A percentile compares a stretch with the other conserved stretches of the same genome.
Conservation (phyloP, 2,113 vertebrate species). For the Chloroceryle aenea region DNA sequence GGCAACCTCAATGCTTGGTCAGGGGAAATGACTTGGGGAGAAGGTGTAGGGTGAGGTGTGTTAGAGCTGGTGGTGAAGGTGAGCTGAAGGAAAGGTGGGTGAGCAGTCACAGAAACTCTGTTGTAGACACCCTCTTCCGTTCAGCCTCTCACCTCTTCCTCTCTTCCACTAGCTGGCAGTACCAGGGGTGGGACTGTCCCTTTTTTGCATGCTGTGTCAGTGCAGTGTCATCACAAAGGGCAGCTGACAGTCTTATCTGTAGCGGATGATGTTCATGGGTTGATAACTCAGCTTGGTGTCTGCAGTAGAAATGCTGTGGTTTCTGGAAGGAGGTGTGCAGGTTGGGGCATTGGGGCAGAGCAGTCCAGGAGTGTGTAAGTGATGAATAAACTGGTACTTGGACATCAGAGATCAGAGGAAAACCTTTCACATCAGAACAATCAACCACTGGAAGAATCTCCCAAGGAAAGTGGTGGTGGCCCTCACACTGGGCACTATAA, state of each 20-base stretch:
- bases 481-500: background rate
- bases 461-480: background rate
- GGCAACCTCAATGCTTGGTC: background rate
- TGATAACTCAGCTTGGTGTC: background rate
- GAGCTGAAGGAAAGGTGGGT: background rate
- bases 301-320: background rate
- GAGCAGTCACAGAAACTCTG: background rate
- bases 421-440: background rate
- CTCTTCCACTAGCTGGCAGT: background rate
- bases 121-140: background rate
- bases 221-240: background rate
- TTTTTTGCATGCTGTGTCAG: background rate
- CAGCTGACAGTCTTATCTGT: background rate
- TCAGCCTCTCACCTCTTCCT: background rate
- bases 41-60: background rate
- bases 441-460: background rate
- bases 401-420: background rate
- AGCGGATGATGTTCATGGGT: background rate
- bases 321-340: background rate
- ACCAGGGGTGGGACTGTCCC: background rate
- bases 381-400: background rate
- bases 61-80: background rate
- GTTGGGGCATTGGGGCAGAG: background rate
- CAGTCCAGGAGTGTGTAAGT: accelerated
- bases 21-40: background rate